Percentiles rank a stretch among this genome's conserved stretches.
Evolutionary conservation across 1,140 invertebrate species (phyloP).

Genomic region (Drosophila murphyi): DNA sequence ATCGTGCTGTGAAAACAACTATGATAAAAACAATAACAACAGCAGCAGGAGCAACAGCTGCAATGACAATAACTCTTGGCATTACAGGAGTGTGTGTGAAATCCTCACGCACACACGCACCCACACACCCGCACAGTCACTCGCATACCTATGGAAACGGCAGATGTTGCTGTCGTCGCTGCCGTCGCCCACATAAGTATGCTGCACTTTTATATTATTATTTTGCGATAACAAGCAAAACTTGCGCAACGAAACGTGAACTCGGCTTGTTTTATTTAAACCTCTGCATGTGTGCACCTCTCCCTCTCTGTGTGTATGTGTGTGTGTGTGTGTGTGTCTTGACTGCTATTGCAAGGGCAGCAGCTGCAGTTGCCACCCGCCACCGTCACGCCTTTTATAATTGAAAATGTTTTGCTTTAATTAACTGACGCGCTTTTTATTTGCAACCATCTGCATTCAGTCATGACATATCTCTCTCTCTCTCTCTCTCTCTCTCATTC

Average conservation of each 20-base stretch:
- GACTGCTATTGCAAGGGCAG: constrained; percentile 40
- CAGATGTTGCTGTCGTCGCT: constrained; percentile 38
- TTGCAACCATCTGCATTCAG: constrained; percentile 44
- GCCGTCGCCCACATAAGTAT: constrained; percentile 59
- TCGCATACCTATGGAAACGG: constrained; percentile 51
- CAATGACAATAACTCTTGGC: constrained; percentile 71
- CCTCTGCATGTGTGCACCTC: not conserved
- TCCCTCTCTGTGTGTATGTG: constrained; percentile 3
- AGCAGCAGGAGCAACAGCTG: constrained; percentile 69
- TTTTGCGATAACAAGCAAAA: constrained; percentile 46
- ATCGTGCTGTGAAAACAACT: constrained; percentile 60
- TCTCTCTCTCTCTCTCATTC: not conserved
- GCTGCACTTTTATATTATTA: constrained; percentile 52
- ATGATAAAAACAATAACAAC: constrained; percentile 72
- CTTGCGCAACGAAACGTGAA: constrained; percentile 46
- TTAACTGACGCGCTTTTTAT: constrained; percentile 71
- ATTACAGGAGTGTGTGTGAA: constrained; percentile 25
- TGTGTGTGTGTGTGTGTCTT: constrained; percentile 3
- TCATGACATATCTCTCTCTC: not conserved
- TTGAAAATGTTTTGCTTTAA: constrained; percentile 83
- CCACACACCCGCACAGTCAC: constrained; percentile 8
- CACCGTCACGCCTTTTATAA: constrained; percentile 42
- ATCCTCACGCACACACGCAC: constrained; percentile 15
- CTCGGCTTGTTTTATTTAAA: constrained; percentile 45
- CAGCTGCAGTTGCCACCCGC: constrained; percentile 19